These are phyloP conservation scores for Pachyuromys duprasi DNA, from an alignment of 2,797 vertebrate species.

Conservation along the genomic window DNA sequence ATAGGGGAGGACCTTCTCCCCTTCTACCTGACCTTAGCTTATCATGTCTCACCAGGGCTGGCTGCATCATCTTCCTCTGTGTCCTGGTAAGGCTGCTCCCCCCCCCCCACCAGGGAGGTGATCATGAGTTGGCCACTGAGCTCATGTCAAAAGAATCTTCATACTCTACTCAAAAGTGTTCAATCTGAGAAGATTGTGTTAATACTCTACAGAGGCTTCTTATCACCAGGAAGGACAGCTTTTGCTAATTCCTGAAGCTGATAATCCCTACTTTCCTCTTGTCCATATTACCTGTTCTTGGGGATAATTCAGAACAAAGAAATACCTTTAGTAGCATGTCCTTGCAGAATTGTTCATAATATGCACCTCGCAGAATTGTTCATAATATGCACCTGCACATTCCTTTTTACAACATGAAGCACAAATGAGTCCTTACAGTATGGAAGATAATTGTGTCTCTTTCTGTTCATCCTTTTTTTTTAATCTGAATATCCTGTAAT, in stretches of 20 bases:
- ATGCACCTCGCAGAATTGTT: neutral
- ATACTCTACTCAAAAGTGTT: neutral
- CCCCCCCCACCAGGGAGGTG: too few relatives aligned
- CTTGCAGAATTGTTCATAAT: neutral
- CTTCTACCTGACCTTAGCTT: too few relatives aligned
- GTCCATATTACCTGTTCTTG: neutral
- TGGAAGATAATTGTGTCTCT: neutral
- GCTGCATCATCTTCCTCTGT: too few relatives aligned
- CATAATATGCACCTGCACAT: too few relatives aligned
- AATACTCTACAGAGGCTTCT: too few relatives aligned
- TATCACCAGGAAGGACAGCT: neutral
- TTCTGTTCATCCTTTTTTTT: neutral
- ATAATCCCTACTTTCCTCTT: neutral
- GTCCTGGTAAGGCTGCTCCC: too few relatives aligned
- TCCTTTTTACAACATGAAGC: neutral
- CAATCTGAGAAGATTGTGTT: neutral
- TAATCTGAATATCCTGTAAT: neutral
- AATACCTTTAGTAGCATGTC: neutral
- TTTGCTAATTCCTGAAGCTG: neutral
- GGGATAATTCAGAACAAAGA: neutral
- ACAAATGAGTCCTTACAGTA: neutral
- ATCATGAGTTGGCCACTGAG: too few relatives aligned
- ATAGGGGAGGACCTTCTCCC: too few relatives aligned
- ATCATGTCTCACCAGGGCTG: too few relatives aligned
- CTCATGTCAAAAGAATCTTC: neutral